Evolutionary conservation across 2,113 vertebrate species (phyloP), one percentile per base, ranked within the genome.

Genomic region (Phocoena phocoena): DNA sequence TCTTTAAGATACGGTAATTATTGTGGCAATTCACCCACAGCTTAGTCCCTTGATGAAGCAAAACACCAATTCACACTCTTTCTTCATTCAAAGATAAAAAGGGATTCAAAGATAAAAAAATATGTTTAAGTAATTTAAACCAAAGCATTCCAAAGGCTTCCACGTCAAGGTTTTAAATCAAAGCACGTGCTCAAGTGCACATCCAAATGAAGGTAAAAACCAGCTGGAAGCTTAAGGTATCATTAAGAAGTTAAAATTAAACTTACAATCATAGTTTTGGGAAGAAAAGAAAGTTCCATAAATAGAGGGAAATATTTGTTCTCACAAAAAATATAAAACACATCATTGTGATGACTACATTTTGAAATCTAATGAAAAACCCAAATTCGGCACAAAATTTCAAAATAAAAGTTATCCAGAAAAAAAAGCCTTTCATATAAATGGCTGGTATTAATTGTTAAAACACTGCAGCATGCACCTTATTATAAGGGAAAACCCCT

Each of bases 1-100:
- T 95, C 65, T 98, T 97, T 94, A 98, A 98, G 96, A 94, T 94
- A 95, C 83, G 88, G 81, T 2, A 84, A 71, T 84, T 85, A 41
- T 53, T 58, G 53, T n/a, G 89, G 94, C 90, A 98, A 77, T 94
- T 97, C 33, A 55, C 12, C 26, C 79, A 94, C 21, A n/a, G 58
- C 3, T 17, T 28, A 36, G 82, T 68, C 79, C 50, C 79, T 6
- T 89, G 47, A 36, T 1, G 17, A 25, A 90, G 85, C 55, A 67
- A 10, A 2, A 38, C 17, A 76, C 60, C 41, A n/a, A 83, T 63
- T 74, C 74, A 65, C 26, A 3, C 21, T 55, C 5, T 58, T 36
- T 33, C 33, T 81, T 60, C 12, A 0, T 0, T 58, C 18, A 68
- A 71, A 33, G 3, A 65, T 9, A 83, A 3, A 36, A 95, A 94